Percentiles rank a stretch among this genome's conserved stretches.
Conservation (phyloP, 2,888 invertebrate genomes). For the Podabrus alpinus region DNA sequence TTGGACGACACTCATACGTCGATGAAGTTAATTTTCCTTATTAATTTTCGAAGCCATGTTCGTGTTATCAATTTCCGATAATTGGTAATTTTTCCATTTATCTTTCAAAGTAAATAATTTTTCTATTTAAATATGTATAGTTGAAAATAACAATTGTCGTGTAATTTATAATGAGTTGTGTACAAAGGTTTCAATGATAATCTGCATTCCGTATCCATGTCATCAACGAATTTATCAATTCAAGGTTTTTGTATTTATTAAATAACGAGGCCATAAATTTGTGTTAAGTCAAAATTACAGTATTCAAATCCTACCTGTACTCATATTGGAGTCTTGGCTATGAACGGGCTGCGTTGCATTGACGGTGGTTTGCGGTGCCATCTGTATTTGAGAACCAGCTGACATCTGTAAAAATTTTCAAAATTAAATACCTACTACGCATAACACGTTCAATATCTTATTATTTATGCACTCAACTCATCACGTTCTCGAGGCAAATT, state of each 20-base stretch:
- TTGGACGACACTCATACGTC: too few relatives aligned
- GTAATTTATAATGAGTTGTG: not conserved
- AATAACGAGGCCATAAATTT: not conserved
- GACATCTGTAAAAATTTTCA: constrained; percentile 79
- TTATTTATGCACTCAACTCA: not conserved
- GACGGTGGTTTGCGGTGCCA: constrained; percentile 93
- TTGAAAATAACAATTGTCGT: not conserved
- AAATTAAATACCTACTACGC: constrained; percentile 7
- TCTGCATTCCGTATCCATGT: not conserved
- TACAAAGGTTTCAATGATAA: not conserved
- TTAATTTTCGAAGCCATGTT: not conserved
- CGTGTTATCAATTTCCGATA: not conserved
- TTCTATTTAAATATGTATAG: not conserved
- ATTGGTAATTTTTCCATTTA: not conserved
- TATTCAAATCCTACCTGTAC: constrained; percentile 75
- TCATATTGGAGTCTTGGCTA: constrained; percentile 98
- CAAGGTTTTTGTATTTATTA: not conserved
- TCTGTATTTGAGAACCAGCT: constrained; percentile 96
- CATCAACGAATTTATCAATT: not conserved
- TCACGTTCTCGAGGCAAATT: constrained; percentile 29
- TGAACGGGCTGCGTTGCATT: constrained; percentile 82
- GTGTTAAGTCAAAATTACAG: not conserved
- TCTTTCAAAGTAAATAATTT: not conserved
- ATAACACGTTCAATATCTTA: not conserved
- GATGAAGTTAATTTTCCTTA: not conserved